Base-by-base conservation (phyloP, 2,113 vertebrate species). In the Perca flavescens region DNA sequence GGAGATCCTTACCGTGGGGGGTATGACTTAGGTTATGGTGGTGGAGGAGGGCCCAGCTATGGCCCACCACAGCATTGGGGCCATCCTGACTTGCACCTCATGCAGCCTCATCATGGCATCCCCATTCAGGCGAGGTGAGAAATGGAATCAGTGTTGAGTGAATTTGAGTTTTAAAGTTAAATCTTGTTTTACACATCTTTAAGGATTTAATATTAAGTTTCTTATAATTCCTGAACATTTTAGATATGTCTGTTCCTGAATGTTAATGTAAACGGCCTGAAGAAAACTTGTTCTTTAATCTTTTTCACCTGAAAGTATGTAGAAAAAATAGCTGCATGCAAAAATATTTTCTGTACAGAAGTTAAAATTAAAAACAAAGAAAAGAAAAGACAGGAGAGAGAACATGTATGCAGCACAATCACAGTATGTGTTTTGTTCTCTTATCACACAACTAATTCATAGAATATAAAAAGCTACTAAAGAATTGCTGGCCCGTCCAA, bases 51-150 rank as follows among this genome's bases (percentile, higher is more conserved):
- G 15, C 97, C 97, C n/a, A 96, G 96, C 63, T 98, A 97, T 2
- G 97, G 96, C 25, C 97, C 97, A n/a, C 97, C 97, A 1, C 97
- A 97, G 90, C 97, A 96, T 49, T 98, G 97, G 97, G 97, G 96
- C 54, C 97, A 97, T 71, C 97, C 97, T 0, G 97, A 98, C 9
- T 88, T 98, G 88, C 97, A 97, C 83, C 95, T 98, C 67, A 96
- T 98, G 94, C 96, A 96, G 83, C 96, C 95, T 40, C 97, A 97
- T 88, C 97, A 98, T 58, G 96, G 96, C 13, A 96, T 98, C 62
- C 97, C 97, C 50, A 98, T 98, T 84, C 97, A 98, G 83, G 97
- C 97, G 77, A 96, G 97, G 97, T 98, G 90, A 96, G 93, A 70
- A 22, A 21, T 46, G 15, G 13, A 46, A 40, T 60, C 17, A 3